Percentiles rank a stretch among this genome's conserved stretches.
These are phyloP conservation scores for Callopanchax toddi DNA, from an alignment of 2,113 vertebrate genomes.

Conservation along the genomic window DNA sequence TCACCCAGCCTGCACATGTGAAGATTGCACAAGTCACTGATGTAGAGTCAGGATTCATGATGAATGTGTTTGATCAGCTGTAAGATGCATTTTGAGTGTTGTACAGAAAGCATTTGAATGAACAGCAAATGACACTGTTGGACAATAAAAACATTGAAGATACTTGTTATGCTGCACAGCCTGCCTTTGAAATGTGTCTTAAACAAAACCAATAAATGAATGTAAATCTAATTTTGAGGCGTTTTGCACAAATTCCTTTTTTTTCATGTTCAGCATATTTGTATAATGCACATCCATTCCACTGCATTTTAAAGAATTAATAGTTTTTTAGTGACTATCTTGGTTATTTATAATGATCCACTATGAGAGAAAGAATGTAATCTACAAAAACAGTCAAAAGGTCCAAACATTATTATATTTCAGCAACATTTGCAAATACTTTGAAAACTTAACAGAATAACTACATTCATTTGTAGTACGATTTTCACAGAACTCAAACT, in stretches of 20 bases:
- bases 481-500: too few relatives aligned
- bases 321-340: neutral
- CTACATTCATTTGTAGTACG: too few relatives aligned
- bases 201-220: conserved; percentile 68
- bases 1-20: conserved; percentile 44
- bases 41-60: conserved; percentile 41
- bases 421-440: too few relatives aligned
- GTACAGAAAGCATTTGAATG: conserved; percentile 31
- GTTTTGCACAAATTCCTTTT: neutral
- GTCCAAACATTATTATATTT: too few relatives aligned
- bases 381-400: neutral
- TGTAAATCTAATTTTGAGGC: conserved; percentile 52
- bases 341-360: too few relatives aligned
- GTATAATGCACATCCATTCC: neutral
- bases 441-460: too few relatives aligned
- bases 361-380: too few relatives aligned
- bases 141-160: conserved; percentile 55
- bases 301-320: neutral
- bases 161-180: conserved; percentile 66
- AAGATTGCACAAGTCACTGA: conserved; percentile 62
- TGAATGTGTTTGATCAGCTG: conserved; percentile 58
- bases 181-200: conserved; percentile 68
- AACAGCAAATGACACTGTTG: conserved; percentile 41
- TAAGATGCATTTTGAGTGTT: conserved; percentile 48
- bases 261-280: neutral